Evolutionary conservation across 2,113 vertebrate species (phyloP), one percentile per base, ranked within the genome.

Genomic region (Orycteropus afer): DNA sequence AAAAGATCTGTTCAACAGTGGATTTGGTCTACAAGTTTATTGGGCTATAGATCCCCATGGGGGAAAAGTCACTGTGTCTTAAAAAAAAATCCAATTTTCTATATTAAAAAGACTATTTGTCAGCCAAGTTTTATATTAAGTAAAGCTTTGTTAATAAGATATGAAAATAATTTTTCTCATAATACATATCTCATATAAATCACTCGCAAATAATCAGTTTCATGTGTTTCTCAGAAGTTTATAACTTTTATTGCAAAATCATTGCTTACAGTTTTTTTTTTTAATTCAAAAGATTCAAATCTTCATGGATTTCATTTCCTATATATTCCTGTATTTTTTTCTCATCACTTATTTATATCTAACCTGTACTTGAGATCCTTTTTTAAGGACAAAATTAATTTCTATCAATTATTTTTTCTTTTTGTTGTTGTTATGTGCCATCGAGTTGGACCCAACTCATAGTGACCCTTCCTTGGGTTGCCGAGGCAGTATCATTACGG

Each of bases 261-360:
- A 55, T 29, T 73, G 27, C 5, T 78, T 91, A 34, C 18, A 91
- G 10, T 49, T 65, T 92, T 71, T 95, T 77, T 53, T 29, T 86
- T 94, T n/a, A n/a, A n/a, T n/a, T n/a, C n/a, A 51, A 71, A 93
- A 96, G 63, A 69, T 23, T 96, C 23, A 80, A 63, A 74, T 89
- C 71, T 86, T 85, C 55, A 91, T 76, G 34, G 37, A 80, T 84
- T 90, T 93, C 1, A 82, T 17, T 77, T 94, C 85, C 77, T 90
- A 9, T 27, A 85, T 59, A 77, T 96, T 92, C 47, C 40, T 90
- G 32, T 90, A 81, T 4, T 78, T 80, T 94, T 92, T 88, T 53
- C n/a, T n/a, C n/a, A n/a, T 53, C 25, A 96, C 90, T 93, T 93
- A 96, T 93, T 95, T 95, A 92, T 88, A 77, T 96, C 14, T 94